phyloP scores from a whole-genome alignment of 1,140 invertebrate species.

The Hestina assimilis region DNA sequence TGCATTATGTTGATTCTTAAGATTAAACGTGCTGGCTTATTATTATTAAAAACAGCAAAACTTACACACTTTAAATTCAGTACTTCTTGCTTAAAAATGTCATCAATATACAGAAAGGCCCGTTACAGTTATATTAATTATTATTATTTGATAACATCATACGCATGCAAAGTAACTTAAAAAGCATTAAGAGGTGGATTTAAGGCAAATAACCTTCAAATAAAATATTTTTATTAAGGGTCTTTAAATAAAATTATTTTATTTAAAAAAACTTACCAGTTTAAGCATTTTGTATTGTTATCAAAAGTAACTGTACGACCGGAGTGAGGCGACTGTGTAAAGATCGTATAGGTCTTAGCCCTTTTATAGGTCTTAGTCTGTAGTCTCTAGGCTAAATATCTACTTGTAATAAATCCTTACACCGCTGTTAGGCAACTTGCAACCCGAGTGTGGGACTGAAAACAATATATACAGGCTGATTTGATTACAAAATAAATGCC shows the following conservation, averaged over 20 bases:
- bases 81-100: no score
- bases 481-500: no score
- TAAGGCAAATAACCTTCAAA: no score
- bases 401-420: constrained; percentile 56
- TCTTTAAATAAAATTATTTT: constrained; percentile 13
- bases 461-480: constrained; percentile 22
- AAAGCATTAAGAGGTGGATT: no score
- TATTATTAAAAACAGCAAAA: no score
- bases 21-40: no score
- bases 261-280: constrained; percentile 50
- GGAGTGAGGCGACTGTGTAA: constrained; percentile 38
- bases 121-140: no score
- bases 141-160: no score
- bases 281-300: constrained; percentile 51
- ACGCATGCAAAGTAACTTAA: no score
- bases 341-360: constrained; percentile 38
- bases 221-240: neutral
- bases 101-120: no score
- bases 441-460: constrained; percentile 37
- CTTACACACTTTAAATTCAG: no score
- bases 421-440: constrained; percentile 52
- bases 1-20: no score
- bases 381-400: constrained; percentile 49
- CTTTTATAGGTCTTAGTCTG: constrained; percentile 61
- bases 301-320: constrained; percentile 25